Conservation (phyloP, 2,113 vertebrate species). For the Zosterops japonicus region DNA sequence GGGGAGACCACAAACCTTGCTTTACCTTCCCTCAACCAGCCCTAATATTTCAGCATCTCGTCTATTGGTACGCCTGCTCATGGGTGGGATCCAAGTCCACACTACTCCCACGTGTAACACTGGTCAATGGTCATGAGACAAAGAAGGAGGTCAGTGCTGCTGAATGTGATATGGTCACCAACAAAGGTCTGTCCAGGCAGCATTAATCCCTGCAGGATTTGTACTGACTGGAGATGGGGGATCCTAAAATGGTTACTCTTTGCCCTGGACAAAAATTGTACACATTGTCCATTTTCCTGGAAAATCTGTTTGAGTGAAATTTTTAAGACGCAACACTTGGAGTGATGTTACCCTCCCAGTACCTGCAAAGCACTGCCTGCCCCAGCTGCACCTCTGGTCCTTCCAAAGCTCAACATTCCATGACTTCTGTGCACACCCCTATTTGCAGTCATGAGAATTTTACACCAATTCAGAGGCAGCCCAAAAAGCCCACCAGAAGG, state of each 20-base stretch:
- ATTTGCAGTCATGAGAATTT: not conserved
- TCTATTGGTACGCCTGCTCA: not conserved
- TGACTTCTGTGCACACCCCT: accelerated
- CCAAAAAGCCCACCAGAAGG: not conserved
- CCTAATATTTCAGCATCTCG: not conserved
- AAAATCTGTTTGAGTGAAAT: not conserved
- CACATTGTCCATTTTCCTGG: not conserved
- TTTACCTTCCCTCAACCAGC: not conserved
- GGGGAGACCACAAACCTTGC: not conserved
- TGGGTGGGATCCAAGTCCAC: not conserved
- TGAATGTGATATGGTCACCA: not conserved
- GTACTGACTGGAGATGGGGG: not conserved
- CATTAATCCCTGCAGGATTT: not conserved
- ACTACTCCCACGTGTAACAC: not conserved
- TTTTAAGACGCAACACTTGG: not conserved
- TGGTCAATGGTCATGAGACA: accelerated
- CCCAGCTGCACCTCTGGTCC: not conserved
- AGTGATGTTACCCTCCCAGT: not conserved
- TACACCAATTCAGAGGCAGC: not conserved
- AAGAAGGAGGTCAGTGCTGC: not conserved
- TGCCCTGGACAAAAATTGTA: not conserved
- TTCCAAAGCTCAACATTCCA: not conserved
- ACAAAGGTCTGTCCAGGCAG: not conserved
- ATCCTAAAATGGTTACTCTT: not conserved
- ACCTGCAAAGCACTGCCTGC: not conserved